Base-by-base conservation (phyloP, 2,797 vertebrate genomes). In the Coluber constrictor region DNA sequence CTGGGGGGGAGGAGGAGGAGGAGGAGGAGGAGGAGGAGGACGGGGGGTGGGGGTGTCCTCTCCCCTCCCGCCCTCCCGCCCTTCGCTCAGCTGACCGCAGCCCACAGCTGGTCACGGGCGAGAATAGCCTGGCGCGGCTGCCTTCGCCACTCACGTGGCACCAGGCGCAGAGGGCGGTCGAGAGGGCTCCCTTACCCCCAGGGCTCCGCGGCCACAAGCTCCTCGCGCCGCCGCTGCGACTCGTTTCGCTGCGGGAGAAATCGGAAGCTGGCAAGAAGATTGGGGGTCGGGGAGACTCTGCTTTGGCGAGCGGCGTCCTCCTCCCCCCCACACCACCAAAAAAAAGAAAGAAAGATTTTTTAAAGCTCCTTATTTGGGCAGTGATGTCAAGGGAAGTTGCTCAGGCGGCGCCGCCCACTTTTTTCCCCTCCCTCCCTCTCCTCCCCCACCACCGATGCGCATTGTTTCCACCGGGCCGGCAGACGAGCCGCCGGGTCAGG, bases 331-430 rank as follows among this genome's bases (percentile, higher is more conserved):
- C 12, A 1, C 20, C 7, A 7, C 59, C 20, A 0, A 25, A 25
- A 25, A 25, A 15, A 10, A n/a, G n/a, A n/a, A 5, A 27, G 23
- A 16, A 96, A 96, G 95, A 95, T 95, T 96, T 8, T 51, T 97
- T 96, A 97, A 98, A 98, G 97, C 98, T 98, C 98, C 98, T 98
- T 98, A 98, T 98, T 98, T 98, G 98, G 98, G 98, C 98, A 97
- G 98, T 98, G 98, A 98, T 98, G 97, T 98, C 96, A 98, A 96
- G 97, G 98, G 98, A 98, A 98, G 98, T 98, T 96, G 97, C 96
- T 96, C 97, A 92, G 97, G 93, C 96, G 90, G 97, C 97, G 90
- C 97, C 97, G 94, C 98, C 98, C 97, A 97, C 93, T 91, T 90
- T 12, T 94, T 3, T 0, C 2, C 12, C 25, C 5, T 0, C 60